Evolutionary conservation across 2,888 invertebrate species (phyloP).

Genomic region (Thera obeliscata): DNA sequence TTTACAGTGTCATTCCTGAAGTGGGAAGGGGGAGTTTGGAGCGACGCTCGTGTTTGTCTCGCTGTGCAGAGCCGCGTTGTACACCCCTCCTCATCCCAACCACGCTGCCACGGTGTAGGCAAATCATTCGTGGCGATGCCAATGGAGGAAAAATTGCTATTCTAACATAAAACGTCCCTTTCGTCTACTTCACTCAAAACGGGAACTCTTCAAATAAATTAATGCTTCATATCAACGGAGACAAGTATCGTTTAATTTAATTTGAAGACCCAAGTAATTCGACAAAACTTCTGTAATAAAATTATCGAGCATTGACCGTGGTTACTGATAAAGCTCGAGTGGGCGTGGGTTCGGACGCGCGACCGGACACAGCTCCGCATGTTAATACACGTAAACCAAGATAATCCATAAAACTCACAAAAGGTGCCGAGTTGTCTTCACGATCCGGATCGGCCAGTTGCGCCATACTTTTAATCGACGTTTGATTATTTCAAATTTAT

Average conservation of each 20-base stretch:
- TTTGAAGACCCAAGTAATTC: slow-evolving; percentile 79
- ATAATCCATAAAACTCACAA: slow-evolving; percentile 81
- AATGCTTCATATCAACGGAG: slow-evolving; percentile 67
- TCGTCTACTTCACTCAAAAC: slow-evolving; percentile 17
- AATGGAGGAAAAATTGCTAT: slow-evolving; percentile 18
- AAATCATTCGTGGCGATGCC: slow-evolving; percentile 28
- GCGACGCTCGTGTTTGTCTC: slow-evolving; percentile 52
- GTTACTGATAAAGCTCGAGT: slow-evolving; percentile 66
- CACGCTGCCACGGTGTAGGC: slow-evolving; percentile 30
- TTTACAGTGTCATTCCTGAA: slow-evolving; percentile 82
- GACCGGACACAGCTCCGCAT: slow-evolving; percentile 74
- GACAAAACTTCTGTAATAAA: slow-evolving; percentile 83
- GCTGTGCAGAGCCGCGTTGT: slow-evolving; percentile 12
- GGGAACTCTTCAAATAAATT: slow-evolving; percentile 49
- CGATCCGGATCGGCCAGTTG: slow-evolving; percentile 53
- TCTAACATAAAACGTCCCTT: slow-evolving; percentile 31
- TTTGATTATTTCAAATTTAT: slow-evolving; percentile 36
- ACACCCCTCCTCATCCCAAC: slow-evolving; percentile 25
- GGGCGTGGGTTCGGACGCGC: slow-evolving; percentile 63
- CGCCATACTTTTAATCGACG: slow-evolving; percentile 48
- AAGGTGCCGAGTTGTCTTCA: slow-evolving; percentile 81
- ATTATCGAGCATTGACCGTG: slow-evolving; percentile 80
- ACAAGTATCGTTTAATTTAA: slow-evolving; percentile 81
- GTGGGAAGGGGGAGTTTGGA: slow-evolving; percentile 55
- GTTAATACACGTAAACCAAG: slow-evolving; percentile 79